These are phyloP conservation scores for Oreochromis aureus DNA, from an alignment of 2,113 vertebrate species.

Conservation along the genomic window DNA sequence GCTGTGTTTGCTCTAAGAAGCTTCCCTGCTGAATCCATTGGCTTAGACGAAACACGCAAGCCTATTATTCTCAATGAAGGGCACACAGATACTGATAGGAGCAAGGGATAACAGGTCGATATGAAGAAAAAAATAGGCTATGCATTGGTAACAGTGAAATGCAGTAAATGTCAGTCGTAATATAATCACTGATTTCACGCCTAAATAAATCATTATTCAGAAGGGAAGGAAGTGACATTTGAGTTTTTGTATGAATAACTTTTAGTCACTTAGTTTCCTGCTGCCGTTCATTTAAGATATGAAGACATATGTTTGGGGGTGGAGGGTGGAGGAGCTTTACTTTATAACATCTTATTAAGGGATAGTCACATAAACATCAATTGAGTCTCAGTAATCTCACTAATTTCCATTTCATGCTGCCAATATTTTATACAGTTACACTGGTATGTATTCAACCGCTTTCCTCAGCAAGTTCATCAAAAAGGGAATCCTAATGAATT, in stretches of 20 bases:
- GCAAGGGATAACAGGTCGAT: constrained; percentile 38
- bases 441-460: not conserved
- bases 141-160: constrained; percentile 1
- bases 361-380: not conserved
- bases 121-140: not conserved
- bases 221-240: not conserved
- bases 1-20: constrained; percentile 48
- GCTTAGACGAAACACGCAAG: constrained; percentile 36
- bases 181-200: constrained; percentile 4
- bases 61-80: constrained; percentile 55
- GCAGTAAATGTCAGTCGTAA: constrained; percentile 28
- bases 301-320: not conserved
- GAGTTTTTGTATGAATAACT: not conserved
- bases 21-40: constrained; percentile 44
- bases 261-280: not conserved
- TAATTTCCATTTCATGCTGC: constrained; percentile 29
- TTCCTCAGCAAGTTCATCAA: constrained; percentile 25
- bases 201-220: not conserved
- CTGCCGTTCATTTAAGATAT: not conserved
- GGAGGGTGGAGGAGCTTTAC: not conserved
- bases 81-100: constrained; percentile 30
- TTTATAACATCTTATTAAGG: constrained; percentile 9
- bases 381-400: constrained; percentile 13
- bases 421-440: constrained; percentile 29
- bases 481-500: constrained; percentile 33